Evolutionary conservation across 1,140 invertebrate genomes (phyloP).

Genomic region (Panagrolaimus sp.): DNA sequence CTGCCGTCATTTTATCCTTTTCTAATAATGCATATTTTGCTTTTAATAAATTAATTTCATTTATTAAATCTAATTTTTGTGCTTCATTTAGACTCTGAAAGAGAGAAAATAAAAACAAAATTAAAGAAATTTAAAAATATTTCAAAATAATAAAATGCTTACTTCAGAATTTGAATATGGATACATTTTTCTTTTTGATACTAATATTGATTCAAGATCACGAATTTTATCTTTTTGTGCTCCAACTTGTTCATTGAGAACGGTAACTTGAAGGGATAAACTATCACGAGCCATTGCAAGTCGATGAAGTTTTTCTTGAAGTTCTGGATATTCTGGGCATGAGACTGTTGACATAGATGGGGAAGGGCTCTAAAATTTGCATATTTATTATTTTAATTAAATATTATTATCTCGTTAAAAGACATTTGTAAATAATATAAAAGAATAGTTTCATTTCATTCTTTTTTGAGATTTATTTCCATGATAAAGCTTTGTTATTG

Average conservation of each 20-base stretch:
- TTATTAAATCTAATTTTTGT: constrained; percentile 17
- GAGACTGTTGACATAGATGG: constrained; percentile 56
- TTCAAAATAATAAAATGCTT: neutral
- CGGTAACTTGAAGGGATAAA: constrained; percentile 70
- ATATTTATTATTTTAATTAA: no score
- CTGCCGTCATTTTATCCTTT: constrained; percentile 72
- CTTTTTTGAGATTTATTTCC: no score
- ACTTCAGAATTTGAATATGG: constrained; percentile 25
- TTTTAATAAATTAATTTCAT: constrained; percentile 67
- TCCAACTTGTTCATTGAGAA: constrained; percentile 82
- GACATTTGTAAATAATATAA: no score
- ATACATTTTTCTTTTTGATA: constrained; percentile 68
- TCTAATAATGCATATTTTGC: constrained; percentile 75
- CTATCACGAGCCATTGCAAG: constrained; percentile 80
- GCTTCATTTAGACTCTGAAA: constrained; percentile 21
- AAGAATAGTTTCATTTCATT: no score
- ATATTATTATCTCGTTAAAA: no score
- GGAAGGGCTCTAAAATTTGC: constrained; percentile 46
- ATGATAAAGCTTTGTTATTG: no score
- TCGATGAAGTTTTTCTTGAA: constrained; percentile 69
- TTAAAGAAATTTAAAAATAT: no score
- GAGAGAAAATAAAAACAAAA: no score
- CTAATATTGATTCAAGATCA: constrained; percentile 75
- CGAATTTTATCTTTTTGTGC: constrained; percentile 83
- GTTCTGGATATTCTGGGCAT: constrained; percentile 56